Percentiles rank a stretch among this genome's conserved stretches.
Conservation (phyloP, 1,140 invertebrate species). For the Heliconius eleuchia region DNA sequence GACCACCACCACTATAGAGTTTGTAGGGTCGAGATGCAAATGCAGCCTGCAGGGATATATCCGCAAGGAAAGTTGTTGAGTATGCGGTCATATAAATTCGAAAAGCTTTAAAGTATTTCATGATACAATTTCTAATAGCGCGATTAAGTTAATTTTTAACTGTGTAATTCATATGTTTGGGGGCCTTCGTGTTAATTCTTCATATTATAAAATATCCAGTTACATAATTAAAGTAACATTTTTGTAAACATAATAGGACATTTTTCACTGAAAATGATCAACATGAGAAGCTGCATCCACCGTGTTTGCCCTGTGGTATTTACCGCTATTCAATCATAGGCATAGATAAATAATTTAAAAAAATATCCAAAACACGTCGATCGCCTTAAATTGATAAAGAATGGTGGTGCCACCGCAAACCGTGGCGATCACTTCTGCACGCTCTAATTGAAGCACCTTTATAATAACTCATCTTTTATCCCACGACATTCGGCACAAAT, state of each 20-base stretch:
- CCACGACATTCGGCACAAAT: constrained; percentile 24
- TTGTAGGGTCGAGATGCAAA: constrained; percentile 59
- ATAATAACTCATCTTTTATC: constrained; percentile 36
- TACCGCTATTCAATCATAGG: constrained; percentile 67
- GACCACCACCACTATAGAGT: constrained; percentile 60
- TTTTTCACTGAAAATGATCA: too few relatives aligned
- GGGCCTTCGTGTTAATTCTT: not conserved
- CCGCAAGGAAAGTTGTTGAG: constrained; percentile 44
- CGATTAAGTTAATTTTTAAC: not conserved
- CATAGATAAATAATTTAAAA: constrained; percentile 54
- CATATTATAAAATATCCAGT: not conserved
- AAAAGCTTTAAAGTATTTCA: constrained; percentile 21
- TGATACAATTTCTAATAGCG: constrained; percentile 18
- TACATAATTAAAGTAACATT: too few relatives aligned
- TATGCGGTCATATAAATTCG: constrained; percentile 32
- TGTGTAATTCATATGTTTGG: not conserved
- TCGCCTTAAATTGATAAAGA: constrained; percentile 60
- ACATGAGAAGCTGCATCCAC: not conserved
- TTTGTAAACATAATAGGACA: too few relatives aligned
- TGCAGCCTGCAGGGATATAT: constrained; percentile 52
- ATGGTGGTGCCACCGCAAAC: constrained; percentile 60
- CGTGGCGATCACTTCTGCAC: constrained; percentile 59
- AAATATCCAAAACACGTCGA: constrained; percentile 60
- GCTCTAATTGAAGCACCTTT: constrained; percentile 55
- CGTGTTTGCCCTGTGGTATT: constrained; percentile 48